These are phyloP conservation scores for Trachelus stipa DNA, from an alignment of 2,888 invertebrate species.

Conservation along the genomic window DNA sequence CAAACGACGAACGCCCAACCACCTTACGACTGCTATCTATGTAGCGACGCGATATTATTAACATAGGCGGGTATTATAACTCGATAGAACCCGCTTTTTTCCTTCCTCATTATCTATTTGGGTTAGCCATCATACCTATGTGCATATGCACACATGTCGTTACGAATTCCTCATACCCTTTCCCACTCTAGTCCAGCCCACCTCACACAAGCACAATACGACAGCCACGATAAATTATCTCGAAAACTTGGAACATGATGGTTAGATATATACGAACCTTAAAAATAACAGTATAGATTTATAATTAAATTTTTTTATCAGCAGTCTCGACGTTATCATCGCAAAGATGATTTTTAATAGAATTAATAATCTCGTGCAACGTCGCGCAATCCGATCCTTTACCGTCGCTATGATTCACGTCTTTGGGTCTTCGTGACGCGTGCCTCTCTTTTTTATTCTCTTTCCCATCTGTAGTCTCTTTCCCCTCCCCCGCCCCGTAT, in stretches of 20 bases:
- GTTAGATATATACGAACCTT: not conserved
- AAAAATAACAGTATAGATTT: not conserved
- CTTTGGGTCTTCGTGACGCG: not conserved
- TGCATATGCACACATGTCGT: not conserved
- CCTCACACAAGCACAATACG: not conserved
- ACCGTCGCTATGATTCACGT: not conserved
- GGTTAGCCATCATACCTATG: conserved; percentile 40
- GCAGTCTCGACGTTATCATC: not conserved
- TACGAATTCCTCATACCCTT: not conserved
- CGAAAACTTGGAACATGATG: not conserved
- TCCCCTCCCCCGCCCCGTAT: not conserved
- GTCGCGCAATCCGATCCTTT: not conserved
- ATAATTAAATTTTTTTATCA: not conserved
- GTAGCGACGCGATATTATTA: conserved; percentile 30
- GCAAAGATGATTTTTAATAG: not conserved
- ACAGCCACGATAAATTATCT: not conserved
- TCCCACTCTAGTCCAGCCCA: not conserved
- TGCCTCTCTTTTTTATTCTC: not conserved
- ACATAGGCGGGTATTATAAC: conserved; percentile 34
- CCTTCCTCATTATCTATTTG: conserved; percentile 56
- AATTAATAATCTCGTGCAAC: not conserved
- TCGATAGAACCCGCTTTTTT: conserved; percentile 44
- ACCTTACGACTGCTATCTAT: conserved; percentile 8
- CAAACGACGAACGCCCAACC: not conserved
- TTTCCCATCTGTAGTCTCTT: not conserved